Evolutionary conservation across 2,113 vertebrate genomes (phyloP), one percentile per base, ranked within the genome.

Genomic region (Megalops atlanticus): DNA sequence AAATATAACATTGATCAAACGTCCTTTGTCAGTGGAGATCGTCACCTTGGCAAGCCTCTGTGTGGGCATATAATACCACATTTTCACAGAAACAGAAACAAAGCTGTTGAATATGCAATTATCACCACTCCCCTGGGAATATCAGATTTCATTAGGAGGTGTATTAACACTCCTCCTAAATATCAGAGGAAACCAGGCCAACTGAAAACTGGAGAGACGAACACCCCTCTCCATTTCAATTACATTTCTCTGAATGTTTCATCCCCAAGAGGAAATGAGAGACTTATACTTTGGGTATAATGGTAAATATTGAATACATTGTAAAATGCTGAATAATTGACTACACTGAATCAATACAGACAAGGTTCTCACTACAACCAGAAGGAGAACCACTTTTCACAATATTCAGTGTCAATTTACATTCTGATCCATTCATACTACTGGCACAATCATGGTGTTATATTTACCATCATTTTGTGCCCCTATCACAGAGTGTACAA

Each of bases 1-100:
- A 82, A 82, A 85, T 86, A 72, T 74, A 49, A 41, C 71, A 41
- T 38, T 78, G 84, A 88, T 88, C 87, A 85, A 87, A 85, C 87
- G 84, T 82, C 87, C 83, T 82, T 88, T 79, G 84, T 90, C 81
- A 74, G 84, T 89, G 84, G 79, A 86, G 82, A 83, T 81, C 78
- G 64, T 78, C 84, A 84, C 76, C 79, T 47, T 54, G 82, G 83
- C 87, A 83, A 68, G 85, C 87, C 85, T 84, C 84, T 84, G 78
- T 71, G 86, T 36, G 0, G 84, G 74, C 31, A 39, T 40, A 74
- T 14, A 84, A 47, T 77, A 54, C n/a, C 38, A 16, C 76, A 18
- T 76, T 45, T 71, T 54, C 84, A 81, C 35, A 77, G 85, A 70
- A 52, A 71, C 73, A 84, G 88, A 72, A 81, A 76, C 58, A 43